Conservation (phyloP, 2,797 vertebrate genomes). For the Myotis planiceps region DNA sequence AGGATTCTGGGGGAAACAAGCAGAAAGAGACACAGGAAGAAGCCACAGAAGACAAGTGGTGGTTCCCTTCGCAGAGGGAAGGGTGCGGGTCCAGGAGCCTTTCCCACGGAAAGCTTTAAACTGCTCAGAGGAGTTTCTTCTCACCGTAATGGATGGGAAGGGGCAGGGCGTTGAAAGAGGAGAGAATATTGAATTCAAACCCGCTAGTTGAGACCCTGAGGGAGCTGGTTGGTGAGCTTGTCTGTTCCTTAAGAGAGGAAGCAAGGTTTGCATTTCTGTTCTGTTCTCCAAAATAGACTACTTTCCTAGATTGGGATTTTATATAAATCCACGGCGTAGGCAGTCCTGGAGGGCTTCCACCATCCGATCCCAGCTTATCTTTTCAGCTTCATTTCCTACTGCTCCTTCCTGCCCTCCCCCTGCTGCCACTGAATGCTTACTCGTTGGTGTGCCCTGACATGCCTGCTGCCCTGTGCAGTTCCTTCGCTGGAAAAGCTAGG, state of each 20-base stretch:
- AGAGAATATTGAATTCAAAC: background rate
- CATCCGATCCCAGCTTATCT: background rate
- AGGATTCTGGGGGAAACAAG: background rate
- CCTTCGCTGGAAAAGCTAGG: background rate
- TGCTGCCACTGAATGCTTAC: background rate
- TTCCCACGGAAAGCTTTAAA: background rate
- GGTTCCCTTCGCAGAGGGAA: background rate
- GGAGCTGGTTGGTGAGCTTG: background rate
- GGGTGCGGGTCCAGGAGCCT: background rate
- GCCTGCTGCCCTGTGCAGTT: background rate
- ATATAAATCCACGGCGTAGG: background rate
- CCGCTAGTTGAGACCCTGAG: background rate
- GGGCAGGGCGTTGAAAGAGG: background rate
- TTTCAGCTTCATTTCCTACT: background rate
- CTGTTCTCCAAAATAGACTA: background rate
- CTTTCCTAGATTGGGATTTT: background rate
- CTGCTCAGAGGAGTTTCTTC: background rate
- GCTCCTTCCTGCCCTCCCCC: background rate
- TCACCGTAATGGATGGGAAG: background rate
- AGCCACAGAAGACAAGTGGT: background rate
- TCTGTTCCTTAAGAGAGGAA: background rate
- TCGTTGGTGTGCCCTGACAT: no score
- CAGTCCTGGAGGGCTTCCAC: background rate
- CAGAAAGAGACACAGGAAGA: background rate
- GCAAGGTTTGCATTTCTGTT: background rate